Evolutionary conservation across 2,797 vertebrate species (phyloP), one percentile per base, ranked within the genome.

Genomic region (Gambusia yucatana): DNA sequence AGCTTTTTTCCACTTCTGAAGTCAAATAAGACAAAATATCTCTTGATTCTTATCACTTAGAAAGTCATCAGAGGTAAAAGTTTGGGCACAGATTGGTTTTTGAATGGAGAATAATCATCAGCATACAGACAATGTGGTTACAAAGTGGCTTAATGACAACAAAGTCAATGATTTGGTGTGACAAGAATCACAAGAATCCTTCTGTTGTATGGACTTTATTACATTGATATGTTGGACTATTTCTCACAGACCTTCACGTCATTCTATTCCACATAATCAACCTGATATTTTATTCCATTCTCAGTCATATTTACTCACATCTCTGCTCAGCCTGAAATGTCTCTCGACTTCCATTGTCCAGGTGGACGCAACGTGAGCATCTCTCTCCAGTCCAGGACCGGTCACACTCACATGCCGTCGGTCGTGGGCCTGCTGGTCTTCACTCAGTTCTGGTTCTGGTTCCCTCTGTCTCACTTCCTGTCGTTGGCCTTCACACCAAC

Each of bases 371-470:
- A 99, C 0, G 96, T 99, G 85, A 98, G 97, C 72, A 99, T 99
- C 95, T 99, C 98, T 0, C 96, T 99, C 88, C 98, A 99, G 96
- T 99, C 98, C 0, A 97, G 98, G 86, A 99, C 98, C 0, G 98
- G 98, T 48, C 98, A 99, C 89, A 99, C 98, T 52, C 98, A 99
- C 93, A 99, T 99, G 98, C 98, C 98, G 0, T 98, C 98, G 0
- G 96, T 99, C 87, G 98, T 99, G 33, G 98, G 98, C 9, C 96
- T 99, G 82, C 95, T 99, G 88, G 98, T 99, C 91, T 99, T 99
- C 90, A 99, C 98, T 67, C 98, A 99, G 96, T 99, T 99, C 95
- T 99, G 98, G 98, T 99, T 99, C 94, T 99, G 98, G 98, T 99
- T 99, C 91, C 98, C 98, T 1, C 95, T 99, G 72, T 99, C 98